Evolutionary conservation across 1,140 invertebrate species (phyloP).

Genomic region (Trichomalopsis sarcophagae): DNA sequence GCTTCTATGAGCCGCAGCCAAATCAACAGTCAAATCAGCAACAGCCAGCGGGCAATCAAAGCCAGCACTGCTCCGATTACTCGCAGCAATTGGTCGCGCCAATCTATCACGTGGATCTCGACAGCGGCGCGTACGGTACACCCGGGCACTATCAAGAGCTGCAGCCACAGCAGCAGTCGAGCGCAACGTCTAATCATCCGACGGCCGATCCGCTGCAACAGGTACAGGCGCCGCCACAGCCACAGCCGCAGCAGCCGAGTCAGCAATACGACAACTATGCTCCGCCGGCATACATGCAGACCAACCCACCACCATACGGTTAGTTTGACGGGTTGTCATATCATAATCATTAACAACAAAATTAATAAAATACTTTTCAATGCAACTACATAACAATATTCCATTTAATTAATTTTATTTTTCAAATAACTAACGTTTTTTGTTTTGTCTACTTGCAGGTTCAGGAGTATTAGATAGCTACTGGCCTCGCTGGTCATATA

Average conservation of each 20-base stretch:
- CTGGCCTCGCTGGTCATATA: constrained; percentile 58
- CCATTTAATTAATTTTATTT: neutral
- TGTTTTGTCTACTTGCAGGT: neutral
- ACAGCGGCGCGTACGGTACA: neutral
- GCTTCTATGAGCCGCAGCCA: constrained; percentile 15
- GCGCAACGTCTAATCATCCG: constrained; percentile 6
- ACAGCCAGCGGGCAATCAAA: neutral
- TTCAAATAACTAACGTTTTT: neutral
- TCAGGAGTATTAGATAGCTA: constrained; percentile 54
- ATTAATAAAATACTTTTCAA: neutral
- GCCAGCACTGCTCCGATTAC: constrained; percentile 48
- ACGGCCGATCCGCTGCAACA: constrained; percentile 33
- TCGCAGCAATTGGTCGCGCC: constrained; percentile 40
- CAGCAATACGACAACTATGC: constrained; percentile 32
- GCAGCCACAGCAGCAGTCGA: constrained; percentile 7
- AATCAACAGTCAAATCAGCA: neutral
- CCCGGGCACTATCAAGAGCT: constrained; percentile 37
- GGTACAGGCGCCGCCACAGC: constrained; percentile 10
- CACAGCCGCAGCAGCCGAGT: constrained; percentile 35
- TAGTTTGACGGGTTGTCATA: neutral
- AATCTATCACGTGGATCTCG: constrained; percentile 43
- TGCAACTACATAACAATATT: neutral
- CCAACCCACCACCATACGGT: constrained; percentile 25
- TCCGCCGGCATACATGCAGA: neutral
- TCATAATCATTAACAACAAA: neutral